phyloP scores from a whole-genome alignment of 37 sponge, comb jelly and placozoan genomes.

The Chondrilla cf. caribensis region DNA sequence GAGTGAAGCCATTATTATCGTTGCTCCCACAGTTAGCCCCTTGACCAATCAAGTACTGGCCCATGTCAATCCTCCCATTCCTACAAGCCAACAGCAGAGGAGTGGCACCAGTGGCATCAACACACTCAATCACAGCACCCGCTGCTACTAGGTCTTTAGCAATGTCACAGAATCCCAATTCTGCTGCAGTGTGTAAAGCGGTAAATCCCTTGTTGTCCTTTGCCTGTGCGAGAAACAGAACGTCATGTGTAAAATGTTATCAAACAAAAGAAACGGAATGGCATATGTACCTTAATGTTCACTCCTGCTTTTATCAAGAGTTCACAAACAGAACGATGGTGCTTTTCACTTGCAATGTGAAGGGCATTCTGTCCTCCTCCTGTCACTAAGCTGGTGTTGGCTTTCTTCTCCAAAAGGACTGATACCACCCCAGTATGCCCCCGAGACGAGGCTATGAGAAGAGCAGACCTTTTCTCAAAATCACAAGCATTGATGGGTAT shows the following conservation, averaged over 20 bases:
- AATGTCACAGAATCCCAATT: slow-evolving; percentile 43
- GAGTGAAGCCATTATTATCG: slow-evolving; percentile 67
- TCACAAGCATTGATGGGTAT: slow-evolving; percentile 58
- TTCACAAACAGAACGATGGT: slow-evolving; percentile 56
- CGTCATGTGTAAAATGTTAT: background rate
- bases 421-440: slow-evolving; percentile 46
- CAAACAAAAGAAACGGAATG: background rate
- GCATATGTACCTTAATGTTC: slow-evolving; percentile 14
- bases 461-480: slow-evolving; percentile 57
- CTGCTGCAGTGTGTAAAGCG: slow-evolving; percentile 62
- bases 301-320: slow-evolving; percentile 57
- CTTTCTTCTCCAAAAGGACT: slow-evolving; percentile 48
- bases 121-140: slow-evolving; percentile 50
- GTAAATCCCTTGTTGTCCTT: slow-evolving; percentile 63
- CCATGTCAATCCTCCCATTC: slow-evolving; percentile 58
- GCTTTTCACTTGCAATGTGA: slow-evolving; percentile 71
- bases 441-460: slow-evolving; percentile 60
- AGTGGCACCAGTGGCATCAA: slow-evolving; percentile 59
- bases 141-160: slow-evolving; percentile 51
- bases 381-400: slow-evolving; percentile 44
- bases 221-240: background rate
- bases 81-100: slow-evolving; percentile 67
- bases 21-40: slow-evolving; percentile 59
- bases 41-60: slow-evolving; percentile 46
- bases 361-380: slow-evolving; percentile 65